Conservation (phyloP, 2,113 vertebrate genomes). For the Dendrocopos noguchii region DNA sequence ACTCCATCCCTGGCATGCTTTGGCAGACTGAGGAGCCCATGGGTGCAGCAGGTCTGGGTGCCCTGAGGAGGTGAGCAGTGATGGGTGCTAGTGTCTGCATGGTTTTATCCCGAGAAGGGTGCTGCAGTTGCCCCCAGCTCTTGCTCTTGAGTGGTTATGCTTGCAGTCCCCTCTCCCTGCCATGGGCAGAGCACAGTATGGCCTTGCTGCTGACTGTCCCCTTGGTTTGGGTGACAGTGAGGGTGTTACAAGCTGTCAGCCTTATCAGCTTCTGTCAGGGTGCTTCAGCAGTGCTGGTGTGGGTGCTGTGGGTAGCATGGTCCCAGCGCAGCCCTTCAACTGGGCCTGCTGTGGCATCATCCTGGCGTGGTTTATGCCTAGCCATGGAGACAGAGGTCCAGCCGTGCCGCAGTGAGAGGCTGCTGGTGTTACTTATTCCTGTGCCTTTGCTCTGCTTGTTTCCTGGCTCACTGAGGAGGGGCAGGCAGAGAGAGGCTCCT, state of each 20-base stretch:
- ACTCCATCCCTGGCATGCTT: background rate
- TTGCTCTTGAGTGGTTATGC: no score
- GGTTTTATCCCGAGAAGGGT: accelerated
- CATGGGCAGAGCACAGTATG: accelerated
- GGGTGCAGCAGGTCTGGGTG: accelerated
- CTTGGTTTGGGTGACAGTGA: accelerated
- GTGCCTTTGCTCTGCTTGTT: background rate
- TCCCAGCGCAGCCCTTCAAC: background rate
- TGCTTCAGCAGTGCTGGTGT: accelerated
- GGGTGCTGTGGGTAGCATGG: background rate
- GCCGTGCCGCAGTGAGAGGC: background rate
- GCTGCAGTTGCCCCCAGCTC: background rate
- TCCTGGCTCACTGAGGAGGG: background rate
- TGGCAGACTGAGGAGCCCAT: accelerated
- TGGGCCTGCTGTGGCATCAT: accelerated
- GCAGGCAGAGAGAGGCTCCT: background rate
- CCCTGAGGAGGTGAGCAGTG: background rate
- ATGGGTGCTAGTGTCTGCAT: background rate
- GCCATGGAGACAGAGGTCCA: accelerated
- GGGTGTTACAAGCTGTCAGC: background rate
- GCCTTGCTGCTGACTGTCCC: background rate
- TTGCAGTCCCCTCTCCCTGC: no score
- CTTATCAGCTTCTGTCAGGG: background rate
- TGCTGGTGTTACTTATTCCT: background rate
- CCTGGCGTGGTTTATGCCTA: accelerated